A percentile compares a stretch with the other conserved stretches of the same genome.
Evolutionary conservation across 2,888 invertebrate species (phyloP).

Genomic region (Esperia sulphurella): DNA sequence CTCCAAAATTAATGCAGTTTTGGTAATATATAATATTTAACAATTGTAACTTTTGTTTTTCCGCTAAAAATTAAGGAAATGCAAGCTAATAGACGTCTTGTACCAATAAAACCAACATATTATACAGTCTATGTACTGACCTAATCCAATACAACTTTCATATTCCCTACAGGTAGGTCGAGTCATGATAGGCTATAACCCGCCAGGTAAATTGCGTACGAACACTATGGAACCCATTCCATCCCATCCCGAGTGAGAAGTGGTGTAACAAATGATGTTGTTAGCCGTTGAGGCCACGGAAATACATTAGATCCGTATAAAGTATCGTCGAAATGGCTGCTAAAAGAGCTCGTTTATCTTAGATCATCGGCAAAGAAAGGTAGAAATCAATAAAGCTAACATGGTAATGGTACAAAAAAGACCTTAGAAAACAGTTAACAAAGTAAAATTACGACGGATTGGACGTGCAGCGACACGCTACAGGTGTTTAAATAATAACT

Average conservation of each 20-base stretch:
- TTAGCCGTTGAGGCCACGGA: background rate
- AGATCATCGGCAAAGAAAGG: background rate
- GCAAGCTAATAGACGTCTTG: no score
- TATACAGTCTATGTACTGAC: background rate
- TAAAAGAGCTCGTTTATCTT: background rate
- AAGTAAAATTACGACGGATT: no score
- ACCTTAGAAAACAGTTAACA: no score
- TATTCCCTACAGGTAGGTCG: background rate
- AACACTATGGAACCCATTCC: background rate
- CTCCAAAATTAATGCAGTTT: no score
- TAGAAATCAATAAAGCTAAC: no score
- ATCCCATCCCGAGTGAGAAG: conserved; percentile 2
- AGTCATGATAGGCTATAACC: conserved; percentile 3
- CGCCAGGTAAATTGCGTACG: conserved; percentile 7
- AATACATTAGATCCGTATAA: conserved; percentile 3
- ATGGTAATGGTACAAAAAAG: background rate
- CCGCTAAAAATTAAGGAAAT: no score
- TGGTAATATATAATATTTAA: no score
- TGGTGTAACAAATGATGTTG: conserved; percentile 8
- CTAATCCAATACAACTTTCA: background rate
- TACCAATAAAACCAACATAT: no score
- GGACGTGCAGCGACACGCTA: no score
- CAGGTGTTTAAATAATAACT: no score
- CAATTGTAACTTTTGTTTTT: no score
- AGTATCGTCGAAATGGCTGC: background rate